These are phyloP conservation scores for Callyntrura sp. DNA, from an alignment of 2,888 invertebrate species.

Conservation along the genomic window DNA sequence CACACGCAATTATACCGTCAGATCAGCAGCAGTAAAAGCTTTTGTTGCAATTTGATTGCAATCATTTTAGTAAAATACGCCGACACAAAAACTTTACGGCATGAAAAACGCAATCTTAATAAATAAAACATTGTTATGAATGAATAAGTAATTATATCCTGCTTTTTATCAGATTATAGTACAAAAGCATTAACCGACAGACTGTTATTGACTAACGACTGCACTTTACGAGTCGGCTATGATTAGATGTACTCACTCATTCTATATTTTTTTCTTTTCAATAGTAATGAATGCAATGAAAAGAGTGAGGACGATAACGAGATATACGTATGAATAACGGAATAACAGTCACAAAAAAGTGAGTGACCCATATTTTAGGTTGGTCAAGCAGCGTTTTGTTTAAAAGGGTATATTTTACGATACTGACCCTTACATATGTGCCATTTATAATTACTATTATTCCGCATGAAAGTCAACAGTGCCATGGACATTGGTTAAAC, in stretches of 20 bases:
- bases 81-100: neutral
- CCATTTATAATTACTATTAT: slow-evolving; percentile 67
- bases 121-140: slow-evolving; percentile 27
- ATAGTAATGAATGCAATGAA: no score
- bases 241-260: no score
- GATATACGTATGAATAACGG: neutral
- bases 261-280: no score
- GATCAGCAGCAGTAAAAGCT: slow-evolving; percentile 20
- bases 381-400: neutral
- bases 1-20: slow-evolving; percentile 40
- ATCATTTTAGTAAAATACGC: slow-evolving; percentile 24
- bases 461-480: slow-evolving; percentile 76
- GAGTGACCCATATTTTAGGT: slow-evolving; percentile 40
- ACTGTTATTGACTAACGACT: slow-evolving; percentile 15
- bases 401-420: no score
- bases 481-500: slow-evolving; percentile 72
- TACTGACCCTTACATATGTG: slow-evolving; percentile 25
- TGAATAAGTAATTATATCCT: slow-evolving; percentile 62
- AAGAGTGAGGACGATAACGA: neutral
- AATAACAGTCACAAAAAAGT: neutral
- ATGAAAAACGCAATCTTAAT: no score
- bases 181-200: no score
- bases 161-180: neutral
- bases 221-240: neutral
- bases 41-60: slow-evolving; percentile 3